A percentile compares a stretch with the other conserved stretches of the same genome.
phyloP scores from a whole-genome alignment of 1,140 invertebrate species.

The Sweltsa coloradensis region DNA sequence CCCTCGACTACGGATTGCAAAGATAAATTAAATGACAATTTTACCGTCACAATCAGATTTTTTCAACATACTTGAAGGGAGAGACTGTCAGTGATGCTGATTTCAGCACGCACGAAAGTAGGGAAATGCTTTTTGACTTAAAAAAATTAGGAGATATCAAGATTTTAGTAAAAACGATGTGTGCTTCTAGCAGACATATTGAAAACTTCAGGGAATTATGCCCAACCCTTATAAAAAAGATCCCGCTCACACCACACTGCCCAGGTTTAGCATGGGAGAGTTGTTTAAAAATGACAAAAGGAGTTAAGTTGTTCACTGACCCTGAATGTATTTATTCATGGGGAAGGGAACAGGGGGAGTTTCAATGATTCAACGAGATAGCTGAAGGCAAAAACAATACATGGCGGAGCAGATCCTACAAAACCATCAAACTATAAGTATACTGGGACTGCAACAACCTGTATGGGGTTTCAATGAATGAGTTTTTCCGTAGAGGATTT shows the following conservation, averaged over 20 bases:
- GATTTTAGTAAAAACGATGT: slow-evolving; percentile 31
- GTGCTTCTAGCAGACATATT: slow-evolving; percentile 29
- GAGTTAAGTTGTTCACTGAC: slow-evolving; percentile 29
- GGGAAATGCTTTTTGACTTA: slow-evolving; percentile 30
- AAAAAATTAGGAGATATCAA: slow-evolving; percentile 28
- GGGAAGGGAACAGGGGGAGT: slow-evolving; percentile 28
- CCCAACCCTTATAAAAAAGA: slow-evolving; percentile 26
- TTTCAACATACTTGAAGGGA: slow-evolving; percentile 25
- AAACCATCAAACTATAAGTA: slow-evolving; percentile 8
- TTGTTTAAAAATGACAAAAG: slow-evolving; percentile 27
- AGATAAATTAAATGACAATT: slow-evolving; percentile 20
- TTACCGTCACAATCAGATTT: slow-evolving; percentile 27
- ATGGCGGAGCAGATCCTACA: slow-evolving; percentile 13
- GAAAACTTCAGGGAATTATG: slow-evolving; percentile 35
- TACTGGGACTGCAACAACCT: slow-evolving; percentile 22
- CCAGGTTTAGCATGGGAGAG: slow-evolving; percentile 31
- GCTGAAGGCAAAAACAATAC: slow-evolving; percentile 28
- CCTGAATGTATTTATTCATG: slow-evolving; percentile 27
- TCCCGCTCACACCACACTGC: slow-evolving; percentile 26
- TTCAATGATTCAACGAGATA: slow-evolving; percentile 24
- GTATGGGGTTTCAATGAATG: slow-evolving; percentile 18
- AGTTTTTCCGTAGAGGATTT: slow-evolving; percentile 17
- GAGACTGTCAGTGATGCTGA: slow-evolving; percentile 22
- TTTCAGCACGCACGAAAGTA: slow-evolving; percentile 28
- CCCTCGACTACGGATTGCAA: slow-evolving; percentile 22